Base-by-base conservation (phyloP, 2,797 vertebrate species). In the Argyrosomus regius region DNA sequence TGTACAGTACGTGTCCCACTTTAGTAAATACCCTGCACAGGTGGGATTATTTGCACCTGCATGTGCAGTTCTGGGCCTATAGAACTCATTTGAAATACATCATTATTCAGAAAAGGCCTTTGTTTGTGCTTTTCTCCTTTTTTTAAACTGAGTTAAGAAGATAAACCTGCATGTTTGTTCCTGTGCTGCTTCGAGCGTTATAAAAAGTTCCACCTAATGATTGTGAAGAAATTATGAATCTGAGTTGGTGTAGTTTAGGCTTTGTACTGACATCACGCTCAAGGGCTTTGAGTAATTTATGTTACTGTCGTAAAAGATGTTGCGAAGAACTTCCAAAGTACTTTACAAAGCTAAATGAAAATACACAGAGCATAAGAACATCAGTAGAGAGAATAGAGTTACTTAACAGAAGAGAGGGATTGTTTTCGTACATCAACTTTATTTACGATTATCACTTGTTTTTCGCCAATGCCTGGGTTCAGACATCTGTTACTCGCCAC, bases 11-110 rank as follows among this genome's bases (percentile, higher is more conserved):
- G 57, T 82, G 72, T 20, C 68, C 73, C 48, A 83, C 61, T 75
- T 86, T 60, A 46, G 46, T 31, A 53, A 76, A 72, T 61, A 53
- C 22, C 48, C 71, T 61, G 26, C 41, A 71, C 70, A 82, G 24
- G 46, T 78, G 78, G 52, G 64, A 74, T 64, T 54, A 45, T 59
- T 61, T 85, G 63, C 76, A 79, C 58, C 80, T 86, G 77, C 78
- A 57, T 66, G 60, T 80, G 73, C 22, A 78, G 7, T 10, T 78
- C 31, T 67, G 22, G 11, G 35, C 22, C 3, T 54, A 11, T 43
- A 80, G 24, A 63, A n/a, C 22, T 73, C 28, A 59, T 57, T 61
- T 52, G 17, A 77, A 72, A 62, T 50, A 20, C 45, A 59, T 54
- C 24, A 67, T 80, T 53, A 24, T 26, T 71, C 64, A 17, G 17